Evolutionary conservation across 1,140 invertebrate genomes (phyloP).

Genomic region (Protaetia brevitarsis): DNA sequence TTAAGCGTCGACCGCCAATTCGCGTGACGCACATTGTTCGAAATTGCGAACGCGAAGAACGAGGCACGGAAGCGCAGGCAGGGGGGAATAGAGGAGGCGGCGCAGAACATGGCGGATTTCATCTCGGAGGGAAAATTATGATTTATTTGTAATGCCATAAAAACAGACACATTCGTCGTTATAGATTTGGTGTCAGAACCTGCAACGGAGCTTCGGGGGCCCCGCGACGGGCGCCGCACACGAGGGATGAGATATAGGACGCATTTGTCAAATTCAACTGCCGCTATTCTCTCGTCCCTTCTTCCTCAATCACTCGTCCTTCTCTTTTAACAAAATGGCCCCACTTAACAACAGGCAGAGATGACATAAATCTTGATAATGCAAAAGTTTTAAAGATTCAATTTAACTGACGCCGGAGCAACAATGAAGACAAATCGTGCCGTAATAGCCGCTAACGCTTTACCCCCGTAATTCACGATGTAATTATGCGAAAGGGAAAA

Average conservation of each 20-base stretch:
- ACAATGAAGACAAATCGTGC: conserved; percentile 1
- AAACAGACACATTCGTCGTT: not conserved
- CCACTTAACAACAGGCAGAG: conserved; percentile 31
- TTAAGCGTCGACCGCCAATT: no score
- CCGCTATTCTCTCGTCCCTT: no score
- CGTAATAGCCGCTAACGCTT: not conserved
- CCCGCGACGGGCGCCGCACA: no score
- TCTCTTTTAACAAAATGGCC: conserved; percentile 27
- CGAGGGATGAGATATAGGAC: not conserved
- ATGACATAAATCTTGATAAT: conserved; percentile 39
- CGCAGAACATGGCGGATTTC: no score
- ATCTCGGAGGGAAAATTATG: not conserved
- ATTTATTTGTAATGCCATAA: conserved; percentile 4
- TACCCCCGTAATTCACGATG: not conserved
- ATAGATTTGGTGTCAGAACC: not conserved
- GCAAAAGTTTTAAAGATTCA: conserved; percentile 37
- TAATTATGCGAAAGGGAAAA: conserved; percentile 10
- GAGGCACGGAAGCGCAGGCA: no score
- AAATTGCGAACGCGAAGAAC: no score
- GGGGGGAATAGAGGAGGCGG: no score
- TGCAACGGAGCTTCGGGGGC: not conserved
- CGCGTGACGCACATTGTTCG: no score
- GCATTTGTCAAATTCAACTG: conserved; percentile 15
- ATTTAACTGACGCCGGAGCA: conserved; percentile 25
- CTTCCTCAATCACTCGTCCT: no score